Evolutionary conservation across 2,113 vertebrate genomes (phyloP).

Genomic region (Passer montanus): DNA sequence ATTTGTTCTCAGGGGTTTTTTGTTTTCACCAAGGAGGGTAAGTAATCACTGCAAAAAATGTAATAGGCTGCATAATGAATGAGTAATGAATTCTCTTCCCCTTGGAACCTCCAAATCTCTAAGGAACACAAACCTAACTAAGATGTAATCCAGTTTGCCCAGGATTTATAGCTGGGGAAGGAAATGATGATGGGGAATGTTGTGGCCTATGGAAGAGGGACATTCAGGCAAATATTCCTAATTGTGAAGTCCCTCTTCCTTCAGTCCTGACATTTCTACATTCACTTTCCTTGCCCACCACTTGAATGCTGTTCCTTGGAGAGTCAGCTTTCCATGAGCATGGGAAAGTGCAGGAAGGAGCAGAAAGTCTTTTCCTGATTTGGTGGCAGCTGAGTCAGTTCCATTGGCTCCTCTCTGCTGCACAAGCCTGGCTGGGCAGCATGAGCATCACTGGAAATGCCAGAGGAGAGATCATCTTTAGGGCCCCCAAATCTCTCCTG

Average conservation of each 20-base stretch:
- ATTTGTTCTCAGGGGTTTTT: background rate
- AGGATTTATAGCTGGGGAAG: background rate
- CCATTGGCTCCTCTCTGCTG: background rate
- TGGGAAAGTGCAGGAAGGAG: background rate
- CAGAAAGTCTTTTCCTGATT: background rate
- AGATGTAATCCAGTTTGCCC: background rate
- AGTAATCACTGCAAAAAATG: background rate
- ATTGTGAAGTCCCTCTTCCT: background rate
- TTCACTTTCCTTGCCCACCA: background rate
- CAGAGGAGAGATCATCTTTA: background rate
- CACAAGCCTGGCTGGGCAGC: background rate
- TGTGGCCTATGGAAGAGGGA: background rate
- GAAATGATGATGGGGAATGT: background rate
- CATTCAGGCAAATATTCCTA: background rate
- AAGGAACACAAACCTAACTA: background rate
- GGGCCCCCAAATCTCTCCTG: background rate
- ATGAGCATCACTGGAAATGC: background rate
- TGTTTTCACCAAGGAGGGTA: background rate
- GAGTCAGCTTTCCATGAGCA: background rate
- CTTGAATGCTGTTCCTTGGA: background rate
- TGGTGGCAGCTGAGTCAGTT: background rate
- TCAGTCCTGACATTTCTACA: background rate
- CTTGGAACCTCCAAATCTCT: background rate
- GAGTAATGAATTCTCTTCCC: background rate
- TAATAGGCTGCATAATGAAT: background rate